phyloP scores from a whole-genome alignment of 2,888 invertebrate species.

The Diaphora mendica region DNA sequence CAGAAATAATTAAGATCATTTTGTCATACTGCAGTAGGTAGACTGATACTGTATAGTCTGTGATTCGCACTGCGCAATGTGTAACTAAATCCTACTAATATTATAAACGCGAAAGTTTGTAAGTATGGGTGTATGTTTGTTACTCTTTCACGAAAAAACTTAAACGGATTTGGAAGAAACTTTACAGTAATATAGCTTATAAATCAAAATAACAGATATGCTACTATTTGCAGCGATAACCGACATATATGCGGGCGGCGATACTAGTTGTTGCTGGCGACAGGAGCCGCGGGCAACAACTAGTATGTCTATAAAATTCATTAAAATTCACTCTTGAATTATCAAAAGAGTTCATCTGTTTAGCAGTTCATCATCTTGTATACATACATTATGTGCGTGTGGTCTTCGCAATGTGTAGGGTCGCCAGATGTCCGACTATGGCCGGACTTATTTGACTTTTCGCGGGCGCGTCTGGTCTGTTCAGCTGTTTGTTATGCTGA shows the following conservation, averaged over 20 bases:
- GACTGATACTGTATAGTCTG: background rate
- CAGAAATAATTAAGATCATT: background rate
- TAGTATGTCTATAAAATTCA: background rate
- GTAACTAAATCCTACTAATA: no score
- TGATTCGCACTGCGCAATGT: no score
- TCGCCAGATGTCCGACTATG: background rate
- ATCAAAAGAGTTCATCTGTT: background rate
- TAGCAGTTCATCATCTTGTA: background rate
- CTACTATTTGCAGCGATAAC: no score
- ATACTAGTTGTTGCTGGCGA: no score
- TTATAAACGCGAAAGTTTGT: no score
- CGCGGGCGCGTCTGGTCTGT: background rate
- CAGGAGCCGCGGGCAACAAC: no score
- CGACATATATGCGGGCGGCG: no score
- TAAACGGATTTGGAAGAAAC: no score
- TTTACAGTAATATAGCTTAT: no score
- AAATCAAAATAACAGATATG: no score
- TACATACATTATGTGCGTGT: background rate
- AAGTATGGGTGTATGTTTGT: no score
- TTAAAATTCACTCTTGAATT: background rate
- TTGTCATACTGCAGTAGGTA: background rate
- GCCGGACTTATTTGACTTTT: background rate
- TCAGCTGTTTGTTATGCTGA: background rate
- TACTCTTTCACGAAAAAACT: no score
- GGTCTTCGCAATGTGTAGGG: background rate